Evolutionary conservation across 1,140 invertebrate genomes (phyloP).

Genomic region (Brachionus rotundiformis): DNA sequence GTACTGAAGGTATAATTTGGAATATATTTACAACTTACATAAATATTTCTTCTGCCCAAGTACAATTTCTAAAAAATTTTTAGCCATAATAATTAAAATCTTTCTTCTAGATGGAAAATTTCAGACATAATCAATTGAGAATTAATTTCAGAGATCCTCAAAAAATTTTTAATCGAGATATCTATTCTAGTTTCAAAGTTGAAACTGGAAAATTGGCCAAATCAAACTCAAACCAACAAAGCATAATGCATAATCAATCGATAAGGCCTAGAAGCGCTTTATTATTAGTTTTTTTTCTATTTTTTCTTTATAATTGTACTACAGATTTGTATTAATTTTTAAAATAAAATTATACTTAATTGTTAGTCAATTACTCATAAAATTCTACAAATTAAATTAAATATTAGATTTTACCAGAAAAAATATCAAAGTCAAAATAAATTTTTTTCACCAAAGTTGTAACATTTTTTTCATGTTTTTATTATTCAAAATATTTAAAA

Average conservation of each 20-base stretch:
- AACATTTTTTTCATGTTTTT: no score
- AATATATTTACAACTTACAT: conserved; percentile 75
- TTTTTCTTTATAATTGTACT: no score
- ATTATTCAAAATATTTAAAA: no score
- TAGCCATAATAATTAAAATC: no score
- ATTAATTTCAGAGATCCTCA: conserved; percentile 49
- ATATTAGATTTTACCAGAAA: no score
- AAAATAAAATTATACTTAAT: no score
- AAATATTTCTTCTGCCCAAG: conserved; percentile 33
- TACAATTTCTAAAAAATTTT: not conserved
- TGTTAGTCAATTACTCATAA: no score
- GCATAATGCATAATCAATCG: not conserved
- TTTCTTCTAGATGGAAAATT: conserved; percentile 12
- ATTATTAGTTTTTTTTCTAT: not conserved
- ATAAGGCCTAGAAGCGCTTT: not conserved
- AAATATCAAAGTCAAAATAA: no score
- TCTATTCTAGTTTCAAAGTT: conserved; percentile 22
- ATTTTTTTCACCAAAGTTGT: no score
- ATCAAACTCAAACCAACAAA: not conserved
- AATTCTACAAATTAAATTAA: no score
- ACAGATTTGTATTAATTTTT: no score
- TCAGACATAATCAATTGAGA: conserved; percentile 1
- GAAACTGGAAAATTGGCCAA: not conserved
- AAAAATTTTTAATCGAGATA: conserved; percentile 23
- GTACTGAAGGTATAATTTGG: conserved; percentile 83